A percentile compares a stretch with the other conserved stretches of the same genome.
phyloP scores from a whole-genome alignment of 2,113 vertebrate species.

The Xiphophorus maculatus region DNA sequence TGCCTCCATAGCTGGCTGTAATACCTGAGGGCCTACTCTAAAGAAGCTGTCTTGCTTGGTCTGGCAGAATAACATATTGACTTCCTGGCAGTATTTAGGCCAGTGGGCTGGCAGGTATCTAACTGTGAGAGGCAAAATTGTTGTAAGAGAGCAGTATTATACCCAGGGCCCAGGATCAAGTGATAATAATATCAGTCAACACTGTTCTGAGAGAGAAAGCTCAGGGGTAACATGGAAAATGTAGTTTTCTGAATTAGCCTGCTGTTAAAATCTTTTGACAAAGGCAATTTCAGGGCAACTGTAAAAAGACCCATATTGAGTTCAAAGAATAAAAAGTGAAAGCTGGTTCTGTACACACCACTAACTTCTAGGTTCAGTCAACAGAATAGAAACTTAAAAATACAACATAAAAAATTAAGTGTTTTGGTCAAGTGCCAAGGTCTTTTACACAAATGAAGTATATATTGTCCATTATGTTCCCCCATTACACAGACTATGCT shows the following conservation, averaged over 20 bases:
- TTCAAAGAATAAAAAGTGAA: too few species aligned
- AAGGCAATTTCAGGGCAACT: neutral
- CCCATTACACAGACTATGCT: neutral
- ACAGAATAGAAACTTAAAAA: too few species aligned
- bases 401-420: too few species aligned
- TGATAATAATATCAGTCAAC: conserved; percentile 6
- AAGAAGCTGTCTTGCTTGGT: neutral
- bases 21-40: neutral
- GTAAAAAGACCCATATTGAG: too few species aligned
- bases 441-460: neutral
- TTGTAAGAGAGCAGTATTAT: neutral
- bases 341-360: too few species aligned
- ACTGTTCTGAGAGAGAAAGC: neutral
- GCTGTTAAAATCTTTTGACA: neutral
- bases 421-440: too few species aligned
- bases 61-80: conserved; percentile 11
- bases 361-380: too few species aligned
- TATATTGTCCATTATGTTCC: neutral
- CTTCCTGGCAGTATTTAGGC: conserved; percentile 8
- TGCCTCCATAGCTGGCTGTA: neutral
- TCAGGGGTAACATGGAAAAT: neutral
- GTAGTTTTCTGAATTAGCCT: neutral
- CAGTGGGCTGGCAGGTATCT: neutral
- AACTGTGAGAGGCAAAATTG: neutral
- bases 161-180: neutral